Evolutionary conservation across 2,888 invertebrate species (phyloP), one percentile per base, ranked within the genome.

Genomic region (Drosophila mimetica): DNA sequence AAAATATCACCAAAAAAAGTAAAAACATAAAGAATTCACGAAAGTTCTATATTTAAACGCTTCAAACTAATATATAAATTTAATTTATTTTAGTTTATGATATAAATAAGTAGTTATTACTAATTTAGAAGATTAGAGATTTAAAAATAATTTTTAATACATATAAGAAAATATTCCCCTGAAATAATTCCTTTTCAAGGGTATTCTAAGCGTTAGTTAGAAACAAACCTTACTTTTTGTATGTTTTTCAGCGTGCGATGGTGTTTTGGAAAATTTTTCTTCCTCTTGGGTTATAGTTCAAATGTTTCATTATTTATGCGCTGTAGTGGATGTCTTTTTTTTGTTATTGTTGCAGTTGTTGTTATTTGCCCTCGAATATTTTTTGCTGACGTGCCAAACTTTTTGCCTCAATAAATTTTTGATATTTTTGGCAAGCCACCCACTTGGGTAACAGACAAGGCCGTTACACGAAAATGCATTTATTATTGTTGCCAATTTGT

Each of bases 241-340:
- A 16, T 16, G 9, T 46, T 16, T 46, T 46, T 2, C 4, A 6
- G 14, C 11, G 11, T 11, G 11, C 6, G 30, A 47, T 42, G 25
- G 25, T 36, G 55, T 57, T 57, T 57, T 52, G 14, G 25, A 8
- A 46, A 58, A 30, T 39, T 61, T 16, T 42, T 28, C 34, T 69
- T 51, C 41, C 47, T 63, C 53, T 9, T 42, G 53, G 59, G 39
- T 76, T 51, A 42, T 65, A 50, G 69, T 70, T 74, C 61, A 75
- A 83, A 83, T 83, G 67, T 72, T 81, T 83, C 76, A 75, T 79
- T 83, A 86, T 83, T 81, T 83, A 86, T 86, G 84, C 77, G 76
- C 51, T 75, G 77, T 77, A 70, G 69, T 75, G 60, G 41, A 51
- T 42, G 47, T 51, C 25, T 74, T 61, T 55, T 65, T 67, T 16